Percentiles rank a stretch among this genome's conserved stretches.
phyloP scores from a whole-genome alignment of 2,888 invertebrate species.

The Agrotis puta region DNA sequence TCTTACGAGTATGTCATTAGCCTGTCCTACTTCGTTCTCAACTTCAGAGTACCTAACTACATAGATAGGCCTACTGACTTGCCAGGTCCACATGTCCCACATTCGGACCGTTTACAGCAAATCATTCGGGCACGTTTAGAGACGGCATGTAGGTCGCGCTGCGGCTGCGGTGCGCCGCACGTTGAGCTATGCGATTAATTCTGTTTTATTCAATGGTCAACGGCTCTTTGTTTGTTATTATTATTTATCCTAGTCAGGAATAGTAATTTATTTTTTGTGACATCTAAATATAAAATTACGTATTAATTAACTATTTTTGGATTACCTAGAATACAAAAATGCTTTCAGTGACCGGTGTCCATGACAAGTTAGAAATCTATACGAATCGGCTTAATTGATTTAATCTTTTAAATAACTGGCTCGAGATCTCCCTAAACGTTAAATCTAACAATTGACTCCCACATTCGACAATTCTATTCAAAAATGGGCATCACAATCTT shows the following conservation, averaged over 20 bases:
- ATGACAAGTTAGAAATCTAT: not conserved
- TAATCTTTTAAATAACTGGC: not conserved
- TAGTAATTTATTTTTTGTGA: not conserved
- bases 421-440: not conserved
- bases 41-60: not conserved
- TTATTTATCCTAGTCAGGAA: not conserved
- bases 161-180: slow-evolving; percentile 23
- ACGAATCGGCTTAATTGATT: not conserved
- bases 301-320: no score
- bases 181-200: slow-evolving; percentile 35
- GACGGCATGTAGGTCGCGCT: slow-evolving; percentile 46
- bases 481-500: slow-evolving; percentile 4
- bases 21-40: not conserved
- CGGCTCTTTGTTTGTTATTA: slow-evolving; percentile 16
- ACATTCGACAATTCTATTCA: slow-evolving; percentile 2
- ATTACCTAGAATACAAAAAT: no score
- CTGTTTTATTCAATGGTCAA: slow-evolving; percentile 47
- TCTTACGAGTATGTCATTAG: not conserved
- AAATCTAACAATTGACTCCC: not conserved
- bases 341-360: not conserved
- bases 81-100: not conserved
- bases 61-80: not conserved
- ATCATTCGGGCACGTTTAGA: slow-evolving; percentile 38
- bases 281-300: not conserved
- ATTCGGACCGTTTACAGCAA: slow-evolving; percentile 27